Base-by-base conservation (phyloP, 2,113 vertebrate species). In the Dascyllus trimaculatus region DNA sequence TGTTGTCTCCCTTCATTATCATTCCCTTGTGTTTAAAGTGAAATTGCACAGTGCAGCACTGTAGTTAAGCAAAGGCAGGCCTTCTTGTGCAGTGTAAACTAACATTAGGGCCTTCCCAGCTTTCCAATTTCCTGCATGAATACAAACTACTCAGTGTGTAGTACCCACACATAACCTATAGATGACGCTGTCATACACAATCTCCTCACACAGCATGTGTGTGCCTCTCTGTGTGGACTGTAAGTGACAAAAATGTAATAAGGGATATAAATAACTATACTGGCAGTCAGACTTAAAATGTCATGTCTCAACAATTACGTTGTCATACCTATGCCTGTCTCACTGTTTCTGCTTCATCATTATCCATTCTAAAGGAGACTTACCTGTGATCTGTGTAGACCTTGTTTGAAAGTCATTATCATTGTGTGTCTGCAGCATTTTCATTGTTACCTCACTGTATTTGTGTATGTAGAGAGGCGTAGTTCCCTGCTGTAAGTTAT, bases 141-240 rank as follows among this genome's bases (percentile, higher is more conserved):
- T 17, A 62, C 22, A 4, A 45, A 24, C 35, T 18, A 32, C 32
- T 69, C 22, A 11, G 38, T 60, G 45, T 86, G 82, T 67, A 88
- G 65, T 88, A 53, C 73, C 54, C 53, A 67, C 4, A 59, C n/a
- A 7, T 4, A 11, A 69, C 85, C 89, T 58, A 68, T 2, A 59
- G 89, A 66, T 76, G 84, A 25, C 85, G 78, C 84, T 85, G 54
- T 72, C 68, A 62, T 6, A 61, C 68, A 69, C 43, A 58, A 45
- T 74, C 54, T 64, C 48, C 29, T 45, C 0, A 0, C 15, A 25
- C 48, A 48, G 45, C 11, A 5, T 49, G 61, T 59, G 8, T 66
- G 25, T 72, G 14, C 22, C 4, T 52, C 51, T 57, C n/a, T 25
- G n/a, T 72, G 38, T 46, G 22, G 17, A 43, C 40, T 64, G 21